Base-by-base conservation (phyloP, 2,113 vertebrate species). In the Rhegmatorhina hoffmannsi region DNA sequence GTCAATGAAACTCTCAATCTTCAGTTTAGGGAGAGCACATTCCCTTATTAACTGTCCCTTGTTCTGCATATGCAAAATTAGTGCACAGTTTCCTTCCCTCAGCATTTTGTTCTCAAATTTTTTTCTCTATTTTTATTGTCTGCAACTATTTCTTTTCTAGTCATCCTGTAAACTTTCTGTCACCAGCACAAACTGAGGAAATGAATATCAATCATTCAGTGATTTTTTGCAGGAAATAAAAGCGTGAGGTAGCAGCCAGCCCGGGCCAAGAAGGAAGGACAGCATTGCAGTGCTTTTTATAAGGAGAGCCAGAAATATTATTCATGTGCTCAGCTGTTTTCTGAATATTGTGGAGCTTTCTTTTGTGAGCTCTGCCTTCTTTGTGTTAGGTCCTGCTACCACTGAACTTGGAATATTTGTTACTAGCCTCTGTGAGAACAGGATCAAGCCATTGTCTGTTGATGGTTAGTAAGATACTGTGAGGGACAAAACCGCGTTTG, bases 221-320 rank as follows among this genome's bases (percentile, higher is more conserved):
- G 86, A 36, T 68, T 72, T 55, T 58, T 84, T 95, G 87, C 91
- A 93, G 94, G 95, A 95, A 96, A 85, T 69, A 78, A 64, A 94
- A 94, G 46, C 7, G 7, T 89, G 86, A 91, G 86, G 84, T 58
- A 92, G 83, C 83, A 89, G 38, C n/a, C 46, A 38, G 67, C 46
- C 34, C 1, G 2, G 43, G 52, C 82, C 29, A 52, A 89, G 86
- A 74, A 89, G 89, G 88, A 95, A 89, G 91, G 86, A 52, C 78
- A 91, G 91, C 93, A 88, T 56, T 67, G 73, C 3, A 1, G 79
- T 75, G 9, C 25, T 63, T 26, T n/a, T 64, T 44, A 20, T 40
- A 89, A 90, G n/a, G 7, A 53, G 50, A 60, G 67, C 18, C 69
- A 79, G 64, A 94, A 88, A 62, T 69, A 19, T 53, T 59, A 56